phyloP scores from a whole-genome alignment of 2,888 invertebrate species.

The Apocheima hispidaria region DNA sequence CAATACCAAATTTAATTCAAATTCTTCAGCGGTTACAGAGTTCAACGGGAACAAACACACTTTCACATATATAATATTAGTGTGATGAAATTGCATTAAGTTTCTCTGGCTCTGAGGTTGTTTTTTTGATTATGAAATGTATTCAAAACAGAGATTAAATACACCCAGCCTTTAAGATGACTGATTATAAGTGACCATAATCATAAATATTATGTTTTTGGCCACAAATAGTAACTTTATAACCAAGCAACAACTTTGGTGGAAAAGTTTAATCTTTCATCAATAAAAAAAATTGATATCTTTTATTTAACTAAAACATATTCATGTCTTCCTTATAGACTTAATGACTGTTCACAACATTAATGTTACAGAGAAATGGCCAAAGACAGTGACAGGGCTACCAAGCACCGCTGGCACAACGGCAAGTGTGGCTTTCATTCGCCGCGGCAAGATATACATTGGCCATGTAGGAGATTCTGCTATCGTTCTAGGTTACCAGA shows the following conservation, averaged over 20 bases:
- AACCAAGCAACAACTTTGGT: neutral
- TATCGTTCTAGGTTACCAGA: constrained; percentile 94
- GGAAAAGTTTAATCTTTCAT: neutral
- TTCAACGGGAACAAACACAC: no score
- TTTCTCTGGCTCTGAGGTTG: neutral
- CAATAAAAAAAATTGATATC: neutral
- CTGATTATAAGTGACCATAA: neutral
- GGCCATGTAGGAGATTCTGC: constrained; percentile 99
- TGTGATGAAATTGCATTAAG: neutral
- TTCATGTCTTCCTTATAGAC: no score
- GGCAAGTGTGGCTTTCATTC: constrained; percentile 97
- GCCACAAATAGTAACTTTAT: neutral
- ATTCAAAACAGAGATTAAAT: constrained; percentile 4
- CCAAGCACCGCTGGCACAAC: constrained; percentile 99
- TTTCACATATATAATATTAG: no score
- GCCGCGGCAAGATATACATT: constrained; percentile 96
- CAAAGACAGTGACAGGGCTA: constrained; percentile 96
- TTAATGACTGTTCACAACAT: neutral
- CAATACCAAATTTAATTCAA: no score
- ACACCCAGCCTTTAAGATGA: constrained; percentile 1
- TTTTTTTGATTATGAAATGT: constrained; percentile 8
- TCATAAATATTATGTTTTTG: neutral
- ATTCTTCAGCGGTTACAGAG: no score
- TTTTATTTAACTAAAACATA: neutral
- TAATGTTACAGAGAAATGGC: constrained; percentile 93